A percentile compares a stretch with the other conserved stretches of the same genome.
Evolutionary conservation across 2,888 invertebrate species (phyloP).

Genomic region (Ectemnius cavifrons): DNA sequence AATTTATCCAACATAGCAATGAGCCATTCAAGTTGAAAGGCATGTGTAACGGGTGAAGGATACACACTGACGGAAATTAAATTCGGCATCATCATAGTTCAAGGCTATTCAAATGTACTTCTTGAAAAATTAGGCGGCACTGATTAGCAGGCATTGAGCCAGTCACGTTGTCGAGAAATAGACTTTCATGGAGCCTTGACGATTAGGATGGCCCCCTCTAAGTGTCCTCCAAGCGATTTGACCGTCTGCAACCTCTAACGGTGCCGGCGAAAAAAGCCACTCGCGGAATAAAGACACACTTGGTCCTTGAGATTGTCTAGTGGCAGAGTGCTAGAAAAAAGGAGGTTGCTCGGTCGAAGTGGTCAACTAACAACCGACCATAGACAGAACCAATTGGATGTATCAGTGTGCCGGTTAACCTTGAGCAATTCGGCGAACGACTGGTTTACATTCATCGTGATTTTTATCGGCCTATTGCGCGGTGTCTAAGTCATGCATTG

Average conservation of each 20-base stretch:
- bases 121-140: background rate
- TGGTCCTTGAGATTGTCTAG: slow-evolving; percentile 52
- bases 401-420: background rate
- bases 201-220: slow-evolving; percentile 35
- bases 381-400: too few species aligned
- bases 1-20: background rate
- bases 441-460: background rate
- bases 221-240: slow-evolving; percentile 52
- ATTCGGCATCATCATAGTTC: background rate
- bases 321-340: slow-evolving; percentile 18
- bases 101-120: background rate
- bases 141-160: background rate
- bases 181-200: slow-evolving; percentile 14
- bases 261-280: slow-evolving; percentile 55
- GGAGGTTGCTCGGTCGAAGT: background rate
- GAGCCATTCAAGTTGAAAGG: background rate
- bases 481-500: too few species aligned
- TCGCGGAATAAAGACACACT: slow-evolving; percentile 38
- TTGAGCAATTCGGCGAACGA: background rate
- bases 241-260: slow-evolving; percentile 76
- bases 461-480: background rate
- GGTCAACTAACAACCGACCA: too few species aligned
- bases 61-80: background rate
- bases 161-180: slow-evolving; percentile 1
- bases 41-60: background rate